Evolutionary conservation across 2,888 invertebrate genomes (phyloP).

Genomic region (Xestobium rufovillosum): DNA sequence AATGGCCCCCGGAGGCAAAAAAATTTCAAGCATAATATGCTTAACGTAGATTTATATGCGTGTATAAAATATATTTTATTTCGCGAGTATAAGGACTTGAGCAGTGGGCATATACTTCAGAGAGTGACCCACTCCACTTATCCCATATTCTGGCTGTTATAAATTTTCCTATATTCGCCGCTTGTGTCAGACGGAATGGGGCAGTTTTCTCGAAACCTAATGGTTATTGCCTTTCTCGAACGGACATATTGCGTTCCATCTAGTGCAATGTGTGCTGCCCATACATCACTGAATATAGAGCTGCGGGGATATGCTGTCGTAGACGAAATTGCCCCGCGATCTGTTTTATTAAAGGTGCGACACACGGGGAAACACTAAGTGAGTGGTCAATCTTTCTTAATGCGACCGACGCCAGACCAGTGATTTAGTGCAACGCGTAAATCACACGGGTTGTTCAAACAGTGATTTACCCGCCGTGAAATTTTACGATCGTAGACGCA

Average conservation of each 20-base stretch:
- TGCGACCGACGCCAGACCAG: background rate
- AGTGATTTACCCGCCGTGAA: too few relatives aligned
- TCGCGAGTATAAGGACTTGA: too few relatives aligned
- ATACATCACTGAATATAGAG: constrained; percentile 47
- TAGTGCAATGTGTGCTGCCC: constrained; percentile 52
- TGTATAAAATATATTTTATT: too few relatives aligned
- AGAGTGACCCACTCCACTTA: constrained; percentile 30
- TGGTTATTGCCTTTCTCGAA: constrained; percentile 55
- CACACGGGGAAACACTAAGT: background rate
- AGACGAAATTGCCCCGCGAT: constrained; percentile 30
- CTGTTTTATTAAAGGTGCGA: background rate
- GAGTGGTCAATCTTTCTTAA: background rate
- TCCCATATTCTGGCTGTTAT: constrained; percentile 42
- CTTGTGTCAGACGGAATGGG: constrained; percentile 54
- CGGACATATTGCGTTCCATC: constrained; percentile 55
- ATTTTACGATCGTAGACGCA: too few relatives aligned
- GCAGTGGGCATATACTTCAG: too few relatives aligned
- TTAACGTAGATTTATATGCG: too few relatives aligned
- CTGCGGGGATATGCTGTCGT: constrained; percentile 34
- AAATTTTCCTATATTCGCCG: constrained; percentile 54
- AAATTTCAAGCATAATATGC: too few relatives aligned
- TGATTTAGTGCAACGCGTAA: too few relatives aligned
- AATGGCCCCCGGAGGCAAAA: too few relatives aligned
- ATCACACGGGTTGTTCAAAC: too few relatives aligned
- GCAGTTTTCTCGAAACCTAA: constrained; percentile 54